Percentiles rank a stretch among this genome's conserved stretches.
phyloP scores from a whole-genome alignment of 2,113 vertebrate genomes.

The Eurystomus gularis region DNA sequence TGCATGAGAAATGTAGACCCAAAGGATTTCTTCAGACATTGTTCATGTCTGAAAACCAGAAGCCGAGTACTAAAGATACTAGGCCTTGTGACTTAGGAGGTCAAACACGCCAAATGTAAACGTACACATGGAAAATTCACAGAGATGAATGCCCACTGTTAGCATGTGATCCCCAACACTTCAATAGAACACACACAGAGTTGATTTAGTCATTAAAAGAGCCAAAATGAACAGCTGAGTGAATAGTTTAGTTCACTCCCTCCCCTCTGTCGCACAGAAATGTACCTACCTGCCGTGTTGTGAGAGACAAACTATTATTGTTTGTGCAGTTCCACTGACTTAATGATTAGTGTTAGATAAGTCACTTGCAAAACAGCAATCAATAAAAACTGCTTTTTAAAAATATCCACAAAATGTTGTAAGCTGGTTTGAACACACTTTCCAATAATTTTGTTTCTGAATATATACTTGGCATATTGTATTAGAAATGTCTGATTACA shows the following conservation, averaged over 20 bases:
- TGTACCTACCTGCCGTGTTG: not conserved
- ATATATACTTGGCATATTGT: not conserved
- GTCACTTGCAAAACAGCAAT: not conserved
- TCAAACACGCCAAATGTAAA: not conserved
- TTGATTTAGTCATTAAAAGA: not conserved
- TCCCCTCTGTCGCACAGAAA: not conserved
- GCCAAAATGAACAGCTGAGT: not conserved
- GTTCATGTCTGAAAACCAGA: not conserved
- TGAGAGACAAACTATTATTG: not conserved
- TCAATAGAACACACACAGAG: not conserved
- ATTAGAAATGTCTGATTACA: not conserved
- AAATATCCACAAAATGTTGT: not conserved
- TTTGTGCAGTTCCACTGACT: not conserved
- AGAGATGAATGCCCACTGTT: not conserved
- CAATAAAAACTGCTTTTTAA: not conserved
- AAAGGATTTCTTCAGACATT: not conserved
- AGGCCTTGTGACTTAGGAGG: not conserved
- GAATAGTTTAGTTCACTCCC: not conserved
- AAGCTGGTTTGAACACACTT: not conserved
- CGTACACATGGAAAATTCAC: not conserved
- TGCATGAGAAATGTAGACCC: not conserved
- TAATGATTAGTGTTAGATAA: not conserved
- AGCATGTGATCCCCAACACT: fast-evolving
- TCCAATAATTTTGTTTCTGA: not conserved
- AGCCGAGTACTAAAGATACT: not conserved